These are phyloP conservation scores for Craniophora ligustri DNA, from an alignment of 2,888 invertebrate genomes.

Conservation along the genomic window DNA sequence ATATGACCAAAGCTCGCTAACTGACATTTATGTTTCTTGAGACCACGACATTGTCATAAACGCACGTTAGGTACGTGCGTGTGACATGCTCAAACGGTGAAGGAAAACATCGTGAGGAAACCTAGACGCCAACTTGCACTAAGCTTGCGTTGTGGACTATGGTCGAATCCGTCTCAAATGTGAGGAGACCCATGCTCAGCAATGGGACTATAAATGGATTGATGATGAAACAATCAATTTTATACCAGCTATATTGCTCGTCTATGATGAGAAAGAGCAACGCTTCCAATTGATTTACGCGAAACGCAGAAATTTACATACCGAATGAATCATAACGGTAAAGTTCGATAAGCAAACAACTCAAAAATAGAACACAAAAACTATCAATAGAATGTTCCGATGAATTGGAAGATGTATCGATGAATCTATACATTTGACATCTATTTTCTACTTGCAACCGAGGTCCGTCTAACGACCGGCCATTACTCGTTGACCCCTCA, in stretches of 20 bases:
- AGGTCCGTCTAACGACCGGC: slow-evolving; percentile 30
- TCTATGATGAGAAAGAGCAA: too few relatives aligned
- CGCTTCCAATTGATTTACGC: slow-evolving; percentile 9
- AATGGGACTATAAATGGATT: too few relatives aligned
- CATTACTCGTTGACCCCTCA: slow-evolving; percentile 24
- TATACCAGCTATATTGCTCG: not conserved
- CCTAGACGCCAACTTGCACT: too few relatives aligned
- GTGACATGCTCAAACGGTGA: too few relatives aligned
- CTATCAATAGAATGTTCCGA: slow-evolving; percentile 57
- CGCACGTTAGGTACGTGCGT: too few relatives aligned
- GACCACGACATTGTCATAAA: too few relatives aligned
- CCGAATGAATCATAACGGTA: slow-evolving; percentile 23
- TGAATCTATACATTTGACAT: slow-evolving; percentile 39
- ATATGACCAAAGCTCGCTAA: too few relatives aligned
- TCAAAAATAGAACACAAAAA: slow-evolving; percentile 49
- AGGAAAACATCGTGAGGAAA: too few relatives aligned
- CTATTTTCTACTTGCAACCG: slow-evolving; percentile 49
- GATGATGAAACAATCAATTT: not conserved
- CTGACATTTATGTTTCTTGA: too few relatives aligned
- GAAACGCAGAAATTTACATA: slow-evolving; percentile 28
- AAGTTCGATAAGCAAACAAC: slow-evolving; percentile 40
- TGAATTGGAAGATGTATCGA: slow-evolving; percentile 51
- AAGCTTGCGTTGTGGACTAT: too few relatives aligned
- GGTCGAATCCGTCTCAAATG: too few relatives aligned
- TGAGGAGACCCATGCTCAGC: too few relatives aligned